Conservation (phyloP, 1,140 invertebrate species). For the Dysdera silvatica region DNA sequence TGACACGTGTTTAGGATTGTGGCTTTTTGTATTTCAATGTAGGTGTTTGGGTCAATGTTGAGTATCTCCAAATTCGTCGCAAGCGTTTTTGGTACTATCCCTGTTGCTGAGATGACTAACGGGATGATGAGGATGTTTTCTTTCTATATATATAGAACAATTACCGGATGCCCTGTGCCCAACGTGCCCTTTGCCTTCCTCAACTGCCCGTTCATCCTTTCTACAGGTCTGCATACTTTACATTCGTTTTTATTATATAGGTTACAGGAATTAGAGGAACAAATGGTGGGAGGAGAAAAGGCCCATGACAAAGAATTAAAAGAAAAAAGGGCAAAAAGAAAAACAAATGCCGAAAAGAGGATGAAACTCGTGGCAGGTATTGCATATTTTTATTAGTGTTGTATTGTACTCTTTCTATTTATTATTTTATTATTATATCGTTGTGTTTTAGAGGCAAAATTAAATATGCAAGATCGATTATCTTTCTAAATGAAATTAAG, state of each 20-base stretch:
- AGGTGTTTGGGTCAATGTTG: too few relatives aligned
- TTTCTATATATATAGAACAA: too few relatives aligned
- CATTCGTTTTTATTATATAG: slow-evolving; percentile 39
- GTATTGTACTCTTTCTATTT: not conserved
- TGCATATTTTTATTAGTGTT: not conserved
- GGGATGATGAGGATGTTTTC: too few relatives aligned
- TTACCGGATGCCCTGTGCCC: too few relatives aligned
- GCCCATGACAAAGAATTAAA: slow-evolving; percentile 56
- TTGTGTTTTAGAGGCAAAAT: not conserved
- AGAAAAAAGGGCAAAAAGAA: slow-evolving; percentile 56
- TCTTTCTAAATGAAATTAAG: too few relatives aligned
- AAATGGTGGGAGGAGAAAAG: slow-evolving; percentile 71
- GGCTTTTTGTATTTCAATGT: too few relatives aligned
- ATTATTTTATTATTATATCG: not conserved
- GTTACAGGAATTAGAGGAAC: slow-evolving; percentile 59
- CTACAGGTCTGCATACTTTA: not conserved
- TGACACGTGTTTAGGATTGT: too few relatives aligned
- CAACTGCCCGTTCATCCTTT: not conserved
- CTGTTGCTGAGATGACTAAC: too few relatives aligned
- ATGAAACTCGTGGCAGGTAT: slow-evolving; percentile 50
- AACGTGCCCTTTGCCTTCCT: not conserved
- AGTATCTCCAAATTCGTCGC: too few relatives aligned
- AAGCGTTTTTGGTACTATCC: too few relatives aligned
- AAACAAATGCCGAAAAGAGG: slow-evolving; percentile 59
- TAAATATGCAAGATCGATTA: too few relatives aligned